These are phyloP conservation scores for Abscondita cerata DNA, from an alignment of 2,888 invertebrate genomes.

Conservation along the genomic window DNA sequence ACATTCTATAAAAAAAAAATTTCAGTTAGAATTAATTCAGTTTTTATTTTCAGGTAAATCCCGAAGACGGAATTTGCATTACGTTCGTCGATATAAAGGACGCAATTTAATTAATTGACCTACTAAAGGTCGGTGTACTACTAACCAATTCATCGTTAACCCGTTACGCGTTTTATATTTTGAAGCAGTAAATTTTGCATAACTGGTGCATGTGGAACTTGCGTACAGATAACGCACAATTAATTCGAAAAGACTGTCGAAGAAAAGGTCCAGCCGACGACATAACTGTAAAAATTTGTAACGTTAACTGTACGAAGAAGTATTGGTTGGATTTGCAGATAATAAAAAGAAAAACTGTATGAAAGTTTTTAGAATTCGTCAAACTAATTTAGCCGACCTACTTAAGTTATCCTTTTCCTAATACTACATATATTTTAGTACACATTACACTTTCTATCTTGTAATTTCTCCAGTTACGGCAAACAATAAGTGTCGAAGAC, in stretches of 20 bases:
- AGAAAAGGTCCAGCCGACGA: too few relatives aligned
- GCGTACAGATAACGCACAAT: too few relatives aligned
- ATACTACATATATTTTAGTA: conserved; percentile 13
- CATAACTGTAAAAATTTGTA: too few relatives aligned
- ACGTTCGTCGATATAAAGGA: neutral
- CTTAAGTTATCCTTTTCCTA: conserved; percentile 31
- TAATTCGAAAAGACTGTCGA: too few relatives aligned
- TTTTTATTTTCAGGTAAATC: too few relatives aligned
- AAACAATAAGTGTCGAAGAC: conserved; percentile 16
- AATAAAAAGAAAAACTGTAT: conserved; percentile 23
- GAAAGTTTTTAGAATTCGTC: conserved; percentile 30
- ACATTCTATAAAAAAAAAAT: conserved; percentile 58
- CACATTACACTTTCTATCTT: conserved; percentile 39
- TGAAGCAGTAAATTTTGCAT: conserved; percentile 8
- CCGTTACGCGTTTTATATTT: conserved; percentile 15
- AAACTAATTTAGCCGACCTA: conserved; percentile 25
- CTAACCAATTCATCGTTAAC: conserved; percentile 24
- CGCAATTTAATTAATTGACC: conserved; percentile 14
- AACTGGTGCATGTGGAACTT: conserved; percentile 13
- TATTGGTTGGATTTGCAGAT: too few relatives aligned
- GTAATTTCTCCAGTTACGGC: conserved; percentile 38
- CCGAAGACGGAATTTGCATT: too few relatives aligned
- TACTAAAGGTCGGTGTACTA: conserved; percentile 39
- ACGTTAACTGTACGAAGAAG: too few relatives aligned
- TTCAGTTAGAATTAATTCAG: too few relatives aligned